phyloP scores from a whole-genome alignment of 2,113 vertebrate genomes.

The Albula goreensis region DNA sequence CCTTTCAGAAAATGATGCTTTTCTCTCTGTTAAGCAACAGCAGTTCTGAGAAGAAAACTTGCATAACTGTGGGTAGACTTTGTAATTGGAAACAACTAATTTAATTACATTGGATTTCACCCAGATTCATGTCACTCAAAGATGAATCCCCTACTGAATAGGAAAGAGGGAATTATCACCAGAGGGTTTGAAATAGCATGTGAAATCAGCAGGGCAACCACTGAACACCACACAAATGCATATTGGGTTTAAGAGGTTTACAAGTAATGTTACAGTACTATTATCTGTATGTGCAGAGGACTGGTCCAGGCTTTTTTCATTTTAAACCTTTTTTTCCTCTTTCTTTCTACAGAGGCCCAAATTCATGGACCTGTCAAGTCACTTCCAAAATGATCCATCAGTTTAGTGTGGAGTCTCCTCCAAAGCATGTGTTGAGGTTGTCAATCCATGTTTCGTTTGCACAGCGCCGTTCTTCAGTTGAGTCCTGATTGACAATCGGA shows the following conservation, averaged over 20 bases:
- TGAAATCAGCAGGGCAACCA: background rate
- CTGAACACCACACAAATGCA: background rate
- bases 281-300: background rate
- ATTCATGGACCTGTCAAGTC: too few relatives aligned
- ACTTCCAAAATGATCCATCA: too few relatives aligned
- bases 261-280: background rate
- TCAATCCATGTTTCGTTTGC: too few relatives aligned
- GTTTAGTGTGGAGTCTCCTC: too few relatives aligned
- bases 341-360: background rate
- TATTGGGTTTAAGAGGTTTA: background rate
- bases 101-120: slow-evolving; percentile 1
- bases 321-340: background rate
- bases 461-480: too few relatives aligned
- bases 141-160: background rate
- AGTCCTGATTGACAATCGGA: too few relatives aligned
- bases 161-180: background rate
- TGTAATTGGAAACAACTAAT: background rate
- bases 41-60: background rate
- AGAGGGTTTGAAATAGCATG: background rate
- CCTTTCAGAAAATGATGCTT: background rate
- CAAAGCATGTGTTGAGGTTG: too few relatives aligned
- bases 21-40: background rate
- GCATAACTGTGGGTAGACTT: background rate
- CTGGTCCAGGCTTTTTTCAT: background rate
- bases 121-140: background rate